Evolutionary conservation across 2,797 vertebrate species (phyloP).

Genomic region (Cynodonichthys magdalenae): DNA sequence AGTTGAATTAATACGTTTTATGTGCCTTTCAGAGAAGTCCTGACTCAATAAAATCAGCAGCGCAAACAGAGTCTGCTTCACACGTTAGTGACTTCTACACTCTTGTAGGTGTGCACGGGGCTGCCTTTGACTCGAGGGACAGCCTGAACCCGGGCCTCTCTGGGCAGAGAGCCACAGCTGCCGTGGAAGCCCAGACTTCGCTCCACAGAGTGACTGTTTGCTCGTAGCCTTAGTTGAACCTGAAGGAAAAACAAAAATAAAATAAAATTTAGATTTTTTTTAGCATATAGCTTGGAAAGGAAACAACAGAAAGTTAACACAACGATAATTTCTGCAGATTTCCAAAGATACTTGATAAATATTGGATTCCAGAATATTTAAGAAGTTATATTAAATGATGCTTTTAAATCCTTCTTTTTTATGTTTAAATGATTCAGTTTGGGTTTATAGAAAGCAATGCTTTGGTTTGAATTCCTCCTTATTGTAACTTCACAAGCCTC

Average conservation of each 20-base stretch:
- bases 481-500: too few species aligned
- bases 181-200: slow-evolving; percentile 70
- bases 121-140: slow-evolving; percentile 74
- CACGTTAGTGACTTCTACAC: slow-evolving; percentile 82
- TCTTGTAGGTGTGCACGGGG: slow-evolving; percentile 77
- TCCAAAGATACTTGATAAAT: too few species aligned
- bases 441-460: too few species aligned
- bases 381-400: too few species aligned
- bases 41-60: slow-evolving; percentile 6
- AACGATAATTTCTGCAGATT: too few species aligned
- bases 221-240: slow-evolving; percentile 74
- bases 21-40: slow-evolving; percentile 3
- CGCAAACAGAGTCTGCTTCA: slow-evolving; percentile 66
- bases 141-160: slow-evolving; percentile 76
- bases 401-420: too few species aligned
- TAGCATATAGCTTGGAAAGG: too few species aligned
- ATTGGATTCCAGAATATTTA: too few species aligned
- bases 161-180: slow-evolving; percentile 76
- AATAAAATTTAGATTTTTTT: not conserved
- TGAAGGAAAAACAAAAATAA: slow-evolving; percentile 21
- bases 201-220: slow-evolving; percentile 71
- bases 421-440: too few species aligned
- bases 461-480: too few species aligned
- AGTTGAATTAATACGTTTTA: slow-evolving; percentile 6
- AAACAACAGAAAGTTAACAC: too few species aligned